A percentile compares a stretch with the other conserved stretches of the same genome.
phyloP scores from a whole-genome alignment of 2,888 invertebrate genomes.

The Limnephilus lunatus region DNA sequence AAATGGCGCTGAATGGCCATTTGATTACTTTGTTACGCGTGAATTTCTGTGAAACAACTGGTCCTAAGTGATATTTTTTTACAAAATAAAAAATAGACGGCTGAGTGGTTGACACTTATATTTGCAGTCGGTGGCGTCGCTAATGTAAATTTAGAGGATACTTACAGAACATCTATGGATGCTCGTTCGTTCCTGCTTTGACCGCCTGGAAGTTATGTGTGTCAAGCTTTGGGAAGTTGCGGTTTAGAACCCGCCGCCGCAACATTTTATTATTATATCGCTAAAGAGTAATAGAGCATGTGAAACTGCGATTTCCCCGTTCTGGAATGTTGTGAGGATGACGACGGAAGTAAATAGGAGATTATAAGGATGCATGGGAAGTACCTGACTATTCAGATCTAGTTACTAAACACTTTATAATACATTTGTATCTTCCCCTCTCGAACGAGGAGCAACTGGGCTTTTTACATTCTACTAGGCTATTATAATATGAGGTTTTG shows the following conservation, averaged over 20 bases:
- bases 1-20: too few species aligned
- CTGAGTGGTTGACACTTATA: neutral
- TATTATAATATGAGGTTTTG: too few species aligned
- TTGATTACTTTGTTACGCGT: too few species aligned
- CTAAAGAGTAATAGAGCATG: neutral
- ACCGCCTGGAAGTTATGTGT: neutral
- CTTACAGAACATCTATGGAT: neutral
- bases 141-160: neutral
- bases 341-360: neutral
- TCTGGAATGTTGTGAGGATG: neutral
- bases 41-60: too few species aligned
- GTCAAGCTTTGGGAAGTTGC: neutral
- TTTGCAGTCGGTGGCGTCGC: neutral
- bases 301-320: neutral
- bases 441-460: too few species aligned
- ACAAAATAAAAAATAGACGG: too few species aligned
- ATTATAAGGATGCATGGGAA: neutral
- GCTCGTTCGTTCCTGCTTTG: neutral
- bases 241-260: neutral
- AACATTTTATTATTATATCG: neutral
- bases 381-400: neutral
- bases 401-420: neutral
- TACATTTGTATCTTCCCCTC: too few species aligned
- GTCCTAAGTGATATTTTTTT: too few species aligned
- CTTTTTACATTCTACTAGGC: too few species aligned